phyloP scores from a whole-genome alignment of 2,888 invertebrate species.

The Caenorhabditis japonica region DNA sequence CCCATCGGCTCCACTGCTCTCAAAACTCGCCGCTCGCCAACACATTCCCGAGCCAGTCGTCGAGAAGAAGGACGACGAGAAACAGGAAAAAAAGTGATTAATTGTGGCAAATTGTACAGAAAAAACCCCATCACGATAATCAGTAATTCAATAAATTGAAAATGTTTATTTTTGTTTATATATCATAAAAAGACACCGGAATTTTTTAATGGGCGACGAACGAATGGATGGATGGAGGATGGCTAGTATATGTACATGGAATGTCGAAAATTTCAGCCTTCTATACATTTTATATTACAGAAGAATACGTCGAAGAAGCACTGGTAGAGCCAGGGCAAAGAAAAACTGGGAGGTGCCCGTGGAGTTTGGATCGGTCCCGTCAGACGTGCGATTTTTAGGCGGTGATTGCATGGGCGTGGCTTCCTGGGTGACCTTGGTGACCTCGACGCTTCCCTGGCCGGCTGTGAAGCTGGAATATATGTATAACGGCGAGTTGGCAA shows the following conservation, averaged over 20 bases:
- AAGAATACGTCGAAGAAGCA: constrained; percentile 7
- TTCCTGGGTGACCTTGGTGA: constrained; percentile 33
- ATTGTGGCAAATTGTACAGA: neutral
- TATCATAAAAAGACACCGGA: too few relatives aligned
- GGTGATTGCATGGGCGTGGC: neutral
- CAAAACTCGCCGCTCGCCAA: constrained; percentile 57
- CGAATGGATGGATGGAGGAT: too few relatives aligned
- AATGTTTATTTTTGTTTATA: too few relatives aligned
- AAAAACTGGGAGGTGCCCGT: neutral
- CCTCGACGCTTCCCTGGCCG: constrained; percentile 37
- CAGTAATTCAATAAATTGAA: too few relatives aligned
- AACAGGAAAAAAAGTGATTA: constrained; percentile 36
- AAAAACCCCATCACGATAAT: too few relatives aligned
- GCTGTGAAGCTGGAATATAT: constrained; percentile 22
- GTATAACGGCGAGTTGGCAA: too few relatives aligned
- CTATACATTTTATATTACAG: too few relatives aligned
- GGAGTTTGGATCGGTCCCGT: constrained; percentile 10
- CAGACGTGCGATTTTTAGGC: constrained; percentile 17
- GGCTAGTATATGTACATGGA: constrained; percentile 54
- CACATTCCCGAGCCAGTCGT: constrained; percentile 53
- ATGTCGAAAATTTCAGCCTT: constrained; percentile 23
- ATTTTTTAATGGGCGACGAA: too few relatives aligned
- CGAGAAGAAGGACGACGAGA: constrained; percentile 49
- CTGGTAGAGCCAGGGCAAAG: neutral
- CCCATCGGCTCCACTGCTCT: constrained; percentile 57